phyloP scores from a whole-genome alignment of 1,140 invertebrate species.

The Amyelois transitella region DNA sequence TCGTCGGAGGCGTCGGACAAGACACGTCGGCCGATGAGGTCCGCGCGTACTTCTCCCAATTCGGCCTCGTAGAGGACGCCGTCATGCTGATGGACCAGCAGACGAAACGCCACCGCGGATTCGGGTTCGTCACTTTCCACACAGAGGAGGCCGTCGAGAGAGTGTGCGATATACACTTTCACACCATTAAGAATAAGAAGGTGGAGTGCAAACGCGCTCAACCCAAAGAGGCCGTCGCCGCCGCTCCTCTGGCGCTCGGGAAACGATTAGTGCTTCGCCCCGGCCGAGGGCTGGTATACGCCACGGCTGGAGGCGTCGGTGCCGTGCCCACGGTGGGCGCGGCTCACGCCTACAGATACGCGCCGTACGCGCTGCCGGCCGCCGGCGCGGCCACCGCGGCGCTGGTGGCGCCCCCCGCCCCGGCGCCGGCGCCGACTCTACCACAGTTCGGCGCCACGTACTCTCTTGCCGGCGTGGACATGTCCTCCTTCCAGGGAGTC shows the following conservation, averaged over 20 bases:
- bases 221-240: constrained; percentile 90
- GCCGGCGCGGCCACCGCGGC: constrained; percentile 69
- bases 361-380: constrained; percentile 74
- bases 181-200: constrained; percentile 95
- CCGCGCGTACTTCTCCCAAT: constrained; percentile 92
- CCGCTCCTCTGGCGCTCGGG: constrained; percentile 58
- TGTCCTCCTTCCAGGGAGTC: constrained; percentile 92
- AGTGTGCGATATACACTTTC: constrained; percentile 94
- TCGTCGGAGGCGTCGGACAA: constrained; percentile 93
- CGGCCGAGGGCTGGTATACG: constrained; percentile 49
- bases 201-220: constrained; percentile 95
- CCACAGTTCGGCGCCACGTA: constrained; percentile 85
- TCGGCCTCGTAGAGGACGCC: constrained; percentile 93
- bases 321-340: constrained; percentile 46
- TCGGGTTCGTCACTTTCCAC: constrained; percentile 95
- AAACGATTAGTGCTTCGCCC: constrained; percentile 64
- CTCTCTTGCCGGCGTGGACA: constrained; percentile 89
- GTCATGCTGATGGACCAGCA: constrained; percentile 97
- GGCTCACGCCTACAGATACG: constrained; percentile 81
- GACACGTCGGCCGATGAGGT: constrained; percentile 94
- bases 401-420: constrained; percentile 71
- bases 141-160: constrained; percentile 93
- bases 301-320: constrained; percentile 53
- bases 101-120: constrained; percentile 92
- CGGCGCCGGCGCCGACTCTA: constrained; percentile 75